Percentiles rank a stretch among this genome's conserved stretches.
Evolutionary conservation across 1,140 invertebrate species (phyloP).

Genomic region (Zeugodacus cucurbitae): DNA sequence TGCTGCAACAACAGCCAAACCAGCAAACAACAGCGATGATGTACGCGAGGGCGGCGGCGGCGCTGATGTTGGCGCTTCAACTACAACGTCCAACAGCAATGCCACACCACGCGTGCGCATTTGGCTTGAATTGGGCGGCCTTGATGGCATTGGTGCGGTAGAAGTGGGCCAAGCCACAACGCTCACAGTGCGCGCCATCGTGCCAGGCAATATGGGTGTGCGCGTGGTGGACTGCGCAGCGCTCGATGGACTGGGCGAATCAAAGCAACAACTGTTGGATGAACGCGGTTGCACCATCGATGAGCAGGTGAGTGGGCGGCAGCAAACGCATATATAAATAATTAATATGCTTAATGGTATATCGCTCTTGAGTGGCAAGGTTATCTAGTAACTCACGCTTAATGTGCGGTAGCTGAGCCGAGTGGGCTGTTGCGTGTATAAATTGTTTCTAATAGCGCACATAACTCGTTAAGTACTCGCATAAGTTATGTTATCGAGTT

Average conservation of each 20-base stretch:
- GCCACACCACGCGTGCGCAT: conserved; percentile 67
- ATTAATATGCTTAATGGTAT: background rate
- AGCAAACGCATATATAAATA: background rate
- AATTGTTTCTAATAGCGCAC: too few species aligned
- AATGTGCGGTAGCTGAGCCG: too few species aligned
- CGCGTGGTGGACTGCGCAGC: conserved; percentile 78
- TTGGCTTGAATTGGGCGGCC: conserved; percentile 76
- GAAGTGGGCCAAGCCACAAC: conserved; percentile 79
- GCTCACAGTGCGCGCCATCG: conserved; percentile 74
- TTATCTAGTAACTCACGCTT: background rate
- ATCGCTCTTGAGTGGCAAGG: background rate
- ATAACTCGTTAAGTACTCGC: too few species aligned
- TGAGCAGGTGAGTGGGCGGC: conserved; percentile 68
- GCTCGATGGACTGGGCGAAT: conserved; percentile 78
- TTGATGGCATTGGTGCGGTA: conserved; percentile 68
- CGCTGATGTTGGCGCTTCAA: background rate
- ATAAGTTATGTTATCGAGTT: too few species aligned
- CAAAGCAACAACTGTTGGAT: conserved; percentile 76
- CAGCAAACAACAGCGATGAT: background rate
- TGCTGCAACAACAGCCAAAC: background rate
- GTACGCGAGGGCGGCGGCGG: background rate
- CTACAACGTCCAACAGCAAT: background rate
- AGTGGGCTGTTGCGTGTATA: too few species aligned
- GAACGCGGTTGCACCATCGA: conserved; percentile 78
- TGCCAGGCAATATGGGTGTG: conserved; percentile 77